Conservation (phyloP, 2,797 vertebrate genomes). For the Tarsius wallacei region DNA sequence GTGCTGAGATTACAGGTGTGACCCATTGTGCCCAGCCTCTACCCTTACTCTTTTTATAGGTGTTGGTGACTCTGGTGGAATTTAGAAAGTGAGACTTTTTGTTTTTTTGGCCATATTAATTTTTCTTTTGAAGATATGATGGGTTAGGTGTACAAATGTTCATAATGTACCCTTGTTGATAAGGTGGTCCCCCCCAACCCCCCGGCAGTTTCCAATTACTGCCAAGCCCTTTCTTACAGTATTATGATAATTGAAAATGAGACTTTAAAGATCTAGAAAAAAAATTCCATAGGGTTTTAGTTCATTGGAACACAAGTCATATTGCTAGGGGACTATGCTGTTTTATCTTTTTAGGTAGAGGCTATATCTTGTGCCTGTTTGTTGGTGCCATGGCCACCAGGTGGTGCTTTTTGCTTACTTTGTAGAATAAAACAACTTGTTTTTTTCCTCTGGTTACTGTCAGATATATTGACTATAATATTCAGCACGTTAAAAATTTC, state of each 20-base stretch:
- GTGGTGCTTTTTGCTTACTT: slow-evolving; percentile 68
- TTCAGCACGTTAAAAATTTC: slow-evolving; percentile 56
- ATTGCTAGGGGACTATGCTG: background rate
- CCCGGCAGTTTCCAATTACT: too few relatives aligned
- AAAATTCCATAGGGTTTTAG: background rate
- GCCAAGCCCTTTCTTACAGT: too few relatives aligned
- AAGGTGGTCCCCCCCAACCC: too few relatives aligned
- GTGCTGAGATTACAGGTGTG: too few relatives aligned
- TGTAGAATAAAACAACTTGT: slow-evolving; percentile 1
- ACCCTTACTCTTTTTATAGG: background rate
- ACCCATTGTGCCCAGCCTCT: background rate
- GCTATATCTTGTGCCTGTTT: slow-evolving; percentile 8
- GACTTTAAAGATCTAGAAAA: background rate
- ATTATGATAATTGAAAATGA: background rate
- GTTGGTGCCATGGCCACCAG: slow-evolving; percentile 65
- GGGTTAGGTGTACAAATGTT: too few relatives aligned
- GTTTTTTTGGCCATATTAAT: too few relatives aligned
- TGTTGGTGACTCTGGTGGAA: slow-evolving; percentile 45
- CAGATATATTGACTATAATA: slow-evolving; percentile 14
- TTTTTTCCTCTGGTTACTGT: slow-evolving; percentile 26
- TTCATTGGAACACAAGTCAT: slow-evolving; percentile 41
- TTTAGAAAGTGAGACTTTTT: background rate
- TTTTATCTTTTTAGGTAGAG: slow-evolving; percentile 9
- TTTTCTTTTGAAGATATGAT: too few relatives aligned
- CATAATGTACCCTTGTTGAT: too few relatives aligned